Evolutionary conservation across 2,888 invertebrate species (phyloP).

Genomic region (Axea sp.): DNA sequence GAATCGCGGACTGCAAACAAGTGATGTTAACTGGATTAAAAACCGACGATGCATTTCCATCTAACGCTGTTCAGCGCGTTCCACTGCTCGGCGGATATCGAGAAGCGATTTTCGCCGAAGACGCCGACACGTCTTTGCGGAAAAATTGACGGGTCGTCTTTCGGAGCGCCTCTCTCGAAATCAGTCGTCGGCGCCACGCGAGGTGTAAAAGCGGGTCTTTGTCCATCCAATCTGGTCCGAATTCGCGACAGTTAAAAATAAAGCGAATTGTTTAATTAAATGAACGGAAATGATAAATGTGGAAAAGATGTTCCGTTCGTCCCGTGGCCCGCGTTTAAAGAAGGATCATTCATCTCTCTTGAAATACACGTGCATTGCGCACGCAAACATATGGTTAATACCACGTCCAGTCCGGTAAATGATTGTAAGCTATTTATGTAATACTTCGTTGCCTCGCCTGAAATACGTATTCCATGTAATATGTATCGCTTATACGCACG

Average conservation of each 20-base stretch:
- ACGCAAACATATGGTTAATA: slow-evolving; percentile 62
- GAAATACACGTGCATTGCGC: slow-evolving; percentile 61
- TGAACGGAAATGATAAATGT: slow-evolving; percentile 46
- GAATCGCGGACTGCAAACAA: too few relatives aligned
- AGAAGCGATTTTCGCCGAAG: too few relatives aligned
- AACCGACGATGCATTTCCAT: too few relatives aligned
- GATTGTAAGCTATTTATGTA: slow-evolving; percentile 63
- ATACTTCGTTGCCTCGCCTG: slow-evolving; percentile 57
- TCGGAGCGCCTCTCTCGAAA: too few relatives aligned
- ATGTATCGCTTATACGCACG: slow-evolving; percentile 59
- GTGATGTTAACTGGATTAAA: too few relatives aligned
- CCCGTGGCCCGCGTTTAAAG: slow-evolving; percentile 48
- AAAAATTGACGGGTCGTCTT: too few relatives aligned
- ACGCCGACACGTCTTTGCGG: too few relatives aligned
- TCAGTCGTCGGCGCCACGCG: too few relatives aligned
- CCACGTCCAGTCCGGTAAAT: slow-evolving; percentile 60
- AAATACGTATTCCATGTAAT: slow-evolving; percentile 62
- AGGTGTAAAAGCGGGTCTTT: too few relatives aligned
- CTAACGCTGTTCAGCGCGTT: too few relatives aligned
- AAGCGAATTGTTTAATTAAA: slow-evolving; percentile 50
- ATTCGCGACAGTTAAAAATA: slow-evolving; percentile 31
- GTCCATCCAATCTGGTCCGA: slow-evolving; percentile 1
- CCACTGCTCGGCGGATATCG: too few relatives aligned
- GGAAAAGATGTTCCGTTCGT: slow-evolving; percentile 49
- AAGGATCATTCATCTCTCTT: slow-evolving; percentile 63